phyloP scores from a whole-genome alignment of 2,113 vertebrate genomes.

The Pipa parva region DNA sequence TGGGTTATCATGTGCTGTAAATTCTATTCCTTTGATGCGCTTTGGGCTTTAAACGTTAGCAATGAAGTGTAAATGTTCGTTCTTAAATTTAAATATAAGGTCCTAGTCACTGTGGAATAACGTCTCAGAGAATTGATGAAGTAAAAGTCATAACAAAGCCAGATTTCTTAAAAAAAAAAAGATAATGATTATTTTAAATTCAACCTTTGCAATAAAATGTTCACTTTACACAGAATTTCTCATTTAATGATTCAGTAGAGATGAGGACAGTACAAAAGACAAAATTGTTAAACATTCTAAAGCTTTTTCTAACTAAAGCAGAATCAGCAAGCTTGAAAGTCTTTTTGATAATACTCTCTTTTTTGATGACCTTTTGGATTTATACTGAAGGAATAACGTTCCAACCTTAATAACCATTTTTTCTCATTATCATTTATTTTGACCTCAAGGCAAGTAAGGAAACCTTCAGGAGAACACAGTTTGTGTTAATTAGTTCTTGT shows the following conservation, averaged over 20 bases:
- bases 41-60: background rate
- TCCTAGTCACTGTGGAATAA: background rate
- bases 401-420: constrained; percentile 56
- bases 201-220: constrained; percentile 31
- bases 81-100: constrained; percentile 6
- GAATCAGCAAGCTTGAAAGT: constrained; percentile 51
- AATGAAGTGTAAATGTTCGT: background rate
- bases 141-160: constrained; percentile 11
- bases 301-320: constrained; percentile 57
- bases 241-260: constrained; percentile 51
- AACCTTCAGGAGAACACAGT: constrained; percentile 53
- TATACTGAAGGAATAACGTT: constrained; percentile 54
- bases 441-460: constrained; percentile 60
- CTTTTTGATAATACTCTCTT: constrained; percentile 52
- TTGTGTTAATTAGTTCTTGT: constrained; percentile 63
- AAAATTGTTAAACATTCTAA: constrained; percentile 56
- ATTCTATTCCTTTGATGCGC: background rate
- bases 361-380: constrained; percentile 58
- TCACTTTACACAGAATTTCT: constrained; percentile 47
- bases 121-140: background rate
- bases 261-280: constrained; percentile 44
- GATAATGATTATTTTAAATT: constrained; percentile 45
- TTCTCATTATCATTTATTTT: constrained; percentile 62
- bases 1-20: background rate
- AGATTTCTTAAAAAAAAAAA: constrained; percentile 45